Evolutionary conservation across 2,888 invertebrate genomes (phyloP).

Genomic region (Dendrolimus pini): DNA sequence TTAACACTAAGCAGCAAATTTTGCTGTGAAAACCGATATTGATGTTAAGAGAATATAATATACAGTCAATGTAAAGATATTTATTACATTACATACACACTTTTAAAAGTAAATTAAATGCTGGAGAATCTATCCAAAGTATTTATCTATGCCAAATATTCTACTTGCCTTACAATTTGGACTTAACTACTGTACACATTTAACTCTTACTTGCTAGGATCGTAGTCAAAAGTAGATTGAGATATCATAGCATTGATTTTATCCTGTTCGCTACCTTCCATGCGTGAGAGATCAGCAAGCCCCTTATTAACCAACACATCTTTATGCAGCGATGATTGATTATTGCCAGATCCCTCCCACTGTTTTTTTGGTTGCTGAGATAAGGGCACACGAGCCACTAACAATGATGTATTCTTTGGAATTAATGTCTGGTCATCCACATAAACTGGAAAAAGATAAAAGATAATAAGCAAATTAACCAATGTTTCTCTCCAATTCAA

Average conservation of each 20-base stretch:
- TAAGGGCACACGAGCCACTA: conserved; percentile 95
- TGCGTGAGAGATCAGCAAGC: conserved; percentile 88
- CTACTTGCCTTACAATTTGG: too few species aligned
- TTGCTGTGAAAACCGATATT: too few species aligned
- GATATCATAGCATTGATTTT: conserved; percentile 98
- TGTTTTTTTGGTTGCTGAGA: conserved; percentile 86
- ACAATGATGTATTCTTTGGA: conserved; percentile 97
- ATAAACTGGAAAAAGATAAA: conserved; percentile 82
- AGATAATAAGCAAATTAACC: too few species aligned
- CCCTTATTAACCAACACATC: conserved; percentile 77
- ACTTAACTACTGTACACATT: too few species aligned
- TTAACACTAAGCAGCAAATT: too few species aligned
- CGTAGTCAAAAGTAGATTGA: conserved; percentile 97
- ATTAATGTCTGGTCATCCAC: conserved; percentile 93
- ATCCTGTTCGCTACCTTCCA: conserved; percentile 97
- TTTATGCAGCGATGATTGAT: conserved; percentile 57
- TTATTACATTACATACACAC: too few species aligned
- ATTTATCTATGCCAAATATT: too few species aligned
- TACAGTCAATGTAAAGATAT: too few species aligned
- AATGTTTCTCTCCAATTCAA: too few species aligned
- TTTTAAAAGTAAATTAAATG: too few species aligned
- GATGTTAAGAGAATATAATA: too few species aligned
- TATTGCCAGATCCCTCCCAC: conserved; percentile 79
- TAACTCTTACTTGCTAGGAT: conserved; percentile 92
- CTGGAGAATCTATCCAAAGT: too few species aligned